phyloP scores from a whole-genome alignment of 2,888 invertebrate genomes.

The Resseliella maxima region DNA sequence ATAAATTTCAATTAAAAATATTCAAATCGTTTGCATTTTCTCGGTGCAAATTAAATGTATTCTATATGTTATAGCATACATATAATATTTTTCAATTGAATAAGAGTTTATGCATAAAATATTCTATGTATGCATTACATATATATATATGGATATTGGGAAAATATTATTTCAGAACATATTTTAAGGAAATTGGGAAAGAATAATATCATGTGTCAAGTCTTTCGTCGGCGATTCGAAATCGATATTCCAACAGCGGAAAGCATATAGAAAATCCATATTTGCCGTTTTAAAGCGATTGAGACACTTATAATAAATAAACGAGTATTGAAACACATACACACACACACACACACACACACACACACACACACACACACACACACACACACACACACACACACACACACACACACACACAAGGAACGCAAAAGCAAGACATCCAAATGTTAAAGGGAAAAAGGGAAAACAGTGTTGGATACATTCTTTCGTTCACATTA shows the following conservation, averaged over 20 bases:
- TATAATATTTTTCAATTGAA: neutral
- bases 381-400: too few relatives aligned
- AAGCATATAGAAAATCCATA: neutral
- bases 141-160: too few relatives aligned
- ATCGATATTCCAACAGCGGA: neutral
- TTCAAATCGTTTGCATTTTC: neutral
- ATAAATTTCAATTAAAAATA: constrained; percentile 5
- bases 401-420: too few relatives aligned
- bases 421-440: neutral
- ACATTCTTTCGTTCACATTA: constrained; percentile 25
- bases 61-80: neutral
- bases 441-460: neutral
- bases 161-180: neutral
- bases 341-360: neutral
- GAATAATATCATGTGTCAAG: constrained; percentile 13
- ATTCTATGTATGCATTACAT: neutral
- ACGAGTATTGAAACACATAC: neutral
- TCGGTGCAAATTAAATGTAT: neutral
- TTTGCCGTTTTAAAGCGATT: neutral
- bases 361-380: too few relatives aligned
- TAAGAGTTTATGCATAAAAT: neutral
- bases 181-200: neutral
- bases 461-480: neutral
- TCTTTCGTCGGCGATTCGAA: neutral
- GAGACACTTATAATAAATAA: constrained; percentile 35